These are phyloP conservation scores for Sycophaga agraensis DNA, from an alignment of 1,140 invertebrate species.

Conservation along the genomic window DNA sequence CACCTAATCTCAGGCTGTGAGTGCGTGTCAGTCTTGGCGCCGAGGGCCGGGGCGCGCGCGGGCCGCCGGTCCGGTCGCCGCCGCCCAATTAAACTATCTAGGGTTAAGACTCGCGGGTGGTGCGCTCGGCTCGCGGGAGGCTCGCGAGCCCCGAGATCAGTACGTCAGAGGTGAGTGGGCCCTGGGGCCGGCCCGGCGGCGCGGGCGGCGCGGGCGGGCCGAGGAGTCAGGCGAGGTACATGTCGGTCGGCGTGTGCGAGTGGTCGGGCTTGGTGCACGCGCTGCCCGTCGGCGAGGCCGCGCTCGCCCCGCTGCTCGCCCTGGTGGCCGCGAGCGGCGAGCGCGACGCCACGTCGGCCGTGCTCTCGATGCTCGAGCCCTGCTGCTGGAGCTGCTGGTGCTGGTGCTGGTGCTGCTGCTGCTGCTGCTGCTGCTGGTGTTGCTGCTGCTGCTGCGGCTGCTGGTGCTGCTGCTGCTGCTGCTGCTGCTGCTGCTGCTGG, in stretches of 20 bases:
- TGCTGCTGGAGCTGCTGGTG: conserved; percentile 1
- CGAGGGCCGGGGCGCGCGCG: too few relatives aligned
- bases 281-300: conserved; percentile 71
- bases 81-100: conserved; percentile 55
- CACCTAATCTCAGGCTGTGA: too few relatives aligned
- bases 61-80: conserved; percentile 43
- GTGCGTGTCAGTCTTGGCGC: too few relatives aligned
- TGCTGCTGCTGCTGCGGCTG: conserved; percentile 44
- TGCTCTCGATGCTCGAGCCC: conserved; percentile 40
- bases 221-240: conserved; percentile 55
- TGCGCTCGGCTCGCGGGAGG: neutral
- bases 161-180: conserved; percentile 2
- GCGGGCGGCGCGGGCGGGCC: too few relatives aligned
- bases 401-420: conserved; percentile 34
- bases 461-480: conserved; percentile 11
- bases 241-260: conserved; percentile 51
- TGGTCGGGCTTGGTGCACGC: conserved; percentile 68
- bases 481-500: conserved; percentile 32
- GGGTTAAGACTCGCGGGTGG: conserved; percentile 17
- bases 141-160: conserved; percentile 22
- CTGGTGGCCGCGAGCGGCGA: conserved; percentile 70
- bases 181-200: neutral
- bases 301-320: conserved; percentile 70
- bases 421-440: conserved; percentile 37
- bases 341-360: conserved; percentile 58